Conservation (phyloP, 2,113 vertebrate genomes). For the Pedetes capensis region DNA sequence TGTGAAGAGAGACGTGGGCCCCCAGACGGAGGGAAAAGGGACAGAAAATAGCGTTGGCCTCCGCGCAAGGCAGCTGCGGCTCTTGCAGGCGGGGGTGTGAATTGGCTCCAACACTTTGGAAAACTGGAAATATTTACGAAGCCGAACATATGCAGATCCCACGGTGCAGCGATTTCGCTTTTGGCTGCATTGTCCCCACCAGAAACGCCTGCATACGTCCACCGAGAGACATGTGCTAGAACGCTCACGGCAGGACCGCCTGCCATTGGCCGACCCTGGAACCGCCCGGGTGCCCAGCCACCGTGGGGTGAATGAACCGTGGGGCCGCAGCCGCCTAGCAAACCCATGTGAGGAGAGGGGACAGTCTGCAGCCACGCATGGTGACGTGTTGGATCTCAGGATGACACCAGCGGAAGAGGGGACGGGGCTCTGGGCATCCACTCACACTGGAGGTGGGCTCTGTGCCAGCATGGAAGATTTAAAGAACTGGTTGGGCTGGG, state of each 20-base stretch:
- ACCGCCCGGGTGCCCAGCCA: background rate
- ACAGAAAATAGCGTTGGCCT: background rate
- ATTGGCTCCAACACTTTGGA: background rate
- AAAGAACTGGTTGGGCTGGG: too few species aligned
- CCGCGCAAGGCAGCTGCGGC: background rate
- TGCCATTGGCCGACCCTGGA: background rate
- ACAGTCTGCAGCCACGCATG: background rate
- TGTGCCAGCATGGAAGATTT: too few species aligned
- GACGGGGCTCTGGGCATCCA: too few species aligned
- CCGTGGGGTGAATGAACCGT: rapidly evolving
- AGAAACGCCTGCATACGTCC: background rate
- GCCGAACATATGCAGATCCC: background rate
- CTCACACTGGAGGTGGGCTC: too few species aligned
- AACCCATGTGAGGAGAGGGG: background rate
- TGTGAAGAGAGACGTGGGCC: background rate
- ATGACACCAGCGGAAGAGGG: too few species aligned
- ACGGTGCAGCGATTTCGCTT: background rate
- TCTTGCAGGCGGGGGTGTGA: background rate
- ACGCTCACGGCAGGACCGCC: rapidly evolving
- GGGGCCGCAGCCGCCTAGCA: background rate
- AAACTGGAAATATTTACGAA: slow-evolving; percentile 1
- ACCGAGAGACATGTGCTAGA: background rate
- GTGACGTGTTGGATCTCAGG: background rate
- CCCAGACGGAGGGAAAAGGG: background rate
- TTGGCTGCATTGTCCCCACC: background rate